Evolutionary conservation across 2,113 vertebrate genomes (phyloP).

Genomic region (Percopsis transmontana): DNA sequence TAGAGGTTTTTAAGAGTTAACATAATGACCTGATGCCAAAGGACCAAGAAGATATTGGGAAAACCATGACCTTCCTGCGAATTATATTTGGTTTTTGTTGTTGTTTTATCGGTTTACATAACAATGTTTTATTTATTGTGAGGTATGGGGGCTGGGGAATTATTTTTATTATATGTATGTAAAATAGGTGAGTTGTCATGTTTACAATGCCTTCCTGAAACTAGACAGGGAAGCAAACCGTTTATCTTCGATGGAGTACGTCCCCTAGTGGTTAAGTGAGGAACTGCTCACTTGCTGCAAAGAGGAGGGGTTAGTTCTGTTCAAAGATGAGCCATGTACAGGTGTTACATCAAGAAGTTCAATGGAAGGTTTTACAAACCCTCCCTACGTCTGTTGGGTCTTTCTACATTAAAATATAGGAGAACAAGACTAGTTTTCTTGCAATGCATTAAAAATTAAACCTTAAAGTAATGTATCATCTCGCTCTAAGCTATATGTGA

Average conservation of each 20-base stretch:
- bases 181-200: background rate
- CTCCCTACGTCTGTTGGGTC: too few species aligned
- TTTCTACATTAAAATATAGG: too few species aligned
- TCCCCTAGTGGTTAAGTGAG: slow-evolving; percentile 52
- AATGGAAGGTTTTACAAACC: too few species aligned
- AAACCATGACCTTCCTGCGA: background rate
- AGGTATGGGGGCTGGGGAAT: background rate
- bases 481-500: too few species aligned
- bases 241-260: slow-evolving; percentile 10
- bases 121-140: slow-evolving; percentile 6
- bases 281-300: slow-evolving; percentile 32
- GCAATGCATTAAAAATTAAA: too few species aligned
- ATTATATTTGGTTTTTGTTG: background rate
- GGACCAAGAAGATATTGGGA: background rate
- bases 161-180: slow-evolving; percentile 8
- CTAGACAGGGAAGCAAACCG: slow-evolving; percentile 1
- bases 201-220: background rate
- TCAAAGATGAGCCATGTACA: too few species aligned
- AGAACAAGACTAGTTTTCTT: too few species aligned
- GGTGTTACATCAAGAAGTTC: too few species aligned
- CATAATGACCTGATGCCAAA: background rate
- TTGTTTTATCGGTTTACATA: background rate
- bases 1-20: too few species aligned
- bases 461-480: too few species aligned
- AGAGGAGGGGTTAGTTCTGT: slow-evolving; percentile 45